phyloP scores from a whole-genome alignment of 1,140 invertebrate species.

The Cardiocondyla obscurior region DNA sequence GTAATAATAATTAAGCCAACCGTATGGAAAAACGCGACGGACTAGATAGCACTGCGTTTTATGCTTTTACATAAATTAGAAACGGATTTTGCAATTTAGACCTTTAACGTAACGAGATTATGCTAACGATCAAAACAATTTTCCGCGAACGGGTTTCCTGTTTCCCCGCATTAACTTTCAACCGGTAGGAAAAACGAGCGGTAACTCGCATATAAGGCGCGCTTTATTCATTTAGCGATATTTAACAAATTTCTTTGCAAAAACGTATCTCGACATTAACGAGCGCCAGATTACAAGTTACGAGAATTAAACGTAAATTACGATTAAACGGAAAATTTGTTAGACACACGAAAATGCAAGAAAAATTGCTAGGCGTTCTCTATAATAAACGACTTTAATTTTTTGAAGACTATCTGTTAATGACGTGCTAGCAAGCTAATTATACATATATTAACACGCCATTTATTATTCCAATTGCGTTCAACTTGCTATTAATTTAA shows the following conservation, averaged over 20 bases:
- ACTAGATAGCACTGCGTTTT: neutral
- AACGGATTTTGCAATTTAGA: constrained; percentile 3
- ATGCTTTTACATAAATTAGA: constrained; percentile 43
- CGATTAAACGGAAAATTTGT: neutral
- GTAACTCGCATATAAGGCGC: neutral
- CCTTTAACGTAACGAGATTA: constrained; percentile 24
- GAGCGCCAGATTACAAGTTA: neutral
- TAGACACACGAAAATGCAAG: neutral
- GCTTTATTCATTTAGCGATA: neutral
- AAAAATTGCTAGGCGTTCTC: neutral
- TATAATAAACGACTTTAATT: neutral
- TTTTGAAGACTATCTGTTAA: neutral
- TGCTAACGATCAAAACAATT: constrained; percentile 6
- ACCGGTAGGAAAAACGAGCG: neutral
- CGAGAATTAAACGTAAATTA: neutral
- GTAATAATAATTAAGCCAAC: constrained; percentile 34
- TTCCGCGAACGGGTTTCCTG: constrained; percentile 17
- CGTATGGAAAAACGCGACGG: neutral
- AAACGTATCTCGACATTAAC: neutral
- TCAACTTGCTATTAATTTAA: neutral
- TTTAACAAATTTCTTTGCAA: neutral
- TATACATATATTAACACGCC: too few species aligned
- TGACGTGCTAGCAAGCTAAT: neutral
- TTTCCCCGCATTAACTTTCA: neutral
- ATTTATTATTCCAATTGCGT: neutral